These are phyloP conservation scores for Natator depressus DNA, from an alignment of 2,113 vertebrate genomes.

Conservation along the genomic window DNA sequence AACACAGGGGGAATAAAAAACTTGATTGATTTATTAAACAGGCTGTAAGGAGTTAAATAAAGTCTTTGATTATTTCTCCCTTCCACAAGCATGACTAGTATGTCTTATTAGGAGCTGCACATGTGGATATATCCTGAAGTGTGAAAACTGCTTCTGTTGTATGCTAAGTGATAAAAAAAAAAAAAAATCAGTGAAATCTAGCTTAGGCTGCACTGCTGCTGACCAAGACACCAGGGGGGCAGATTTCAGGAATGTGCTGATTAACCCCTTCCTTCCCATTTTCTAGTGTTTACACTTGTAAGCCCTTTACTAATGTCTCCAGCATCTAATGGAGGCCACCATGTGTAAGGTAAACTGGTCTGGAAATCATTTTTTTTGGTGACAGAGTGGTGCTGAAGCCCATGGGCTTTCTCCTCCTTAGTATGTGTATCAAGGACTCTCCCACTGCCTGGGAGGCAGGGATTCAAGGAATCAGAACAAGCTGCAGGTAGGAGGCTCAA, in stretches of 20 bases:
- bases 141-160: fast-evolving
- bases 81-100: neutral
- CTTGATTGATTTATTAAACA: neutral
- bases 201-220: neutral
- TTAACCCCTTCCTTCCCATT: neutral
- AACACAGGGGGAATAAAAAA: neutral
- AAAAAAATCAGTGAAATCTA: neutral
- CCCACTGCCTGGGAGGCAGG: fast-evolving
- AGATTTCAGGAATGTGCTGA: neutral
- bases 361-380: neutral
- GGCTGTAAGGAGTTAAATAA: neutral
- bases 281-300: neutral
- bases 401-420: neutral
- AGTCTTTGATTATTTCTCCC: neutral
- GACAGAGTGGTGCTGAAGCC: neutral
- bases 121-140: neutral
- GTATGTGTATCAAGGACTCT: neutral
- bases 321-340: neutral
- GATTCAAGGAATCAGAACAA: neutral
- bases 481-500: neutral
- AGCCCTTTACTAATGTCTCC: neutral
- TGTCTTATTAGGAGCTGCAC: neutral
- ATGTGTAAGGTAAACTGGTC: neutral
- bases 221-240: neutral
- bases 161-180: neutral